Percentiles rank a stretch among this genome's conserved stretches.
Evolutionary conservation across 2,113 vertebrate species (phyloP).

Genomic region (Poeciliopsis turrubarensis): DNA sequence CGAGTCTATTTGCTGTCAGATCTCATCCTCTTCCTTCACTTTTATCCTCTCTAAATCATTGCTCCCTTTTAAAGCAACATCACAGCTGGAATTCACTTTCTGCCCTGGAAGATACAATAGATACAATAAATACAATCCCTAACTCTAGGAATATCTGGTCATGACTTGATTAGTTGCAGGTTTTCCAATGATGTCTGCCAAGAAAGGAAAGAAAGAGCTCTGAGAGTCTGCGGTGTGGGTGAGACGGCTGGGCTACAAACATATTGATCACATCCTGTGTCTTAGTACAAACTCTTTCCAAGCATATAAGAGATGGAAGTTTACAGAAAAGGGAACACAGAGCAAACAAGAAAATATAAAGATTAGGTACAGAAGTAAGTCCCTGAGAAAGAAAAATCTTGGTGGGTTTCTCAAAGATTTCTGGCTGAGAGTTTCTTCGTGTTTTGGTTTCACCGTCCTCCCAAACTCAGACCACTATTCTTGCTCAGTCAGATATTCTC

Average conservation of each 20-base stretch:
- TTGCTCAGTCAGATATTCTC: constrained; percentile 11
- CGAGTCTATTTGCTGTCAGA: constrained; percentile 30
- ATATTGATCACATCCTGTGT: constrained; percentile 14
- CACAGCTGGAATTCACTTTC: constrained; percentile 49
- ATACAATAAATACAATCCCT: constrained; percentile 46
- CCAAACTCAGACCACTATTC: neutral
- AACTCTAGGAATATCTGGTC: constrained; percentile 37
- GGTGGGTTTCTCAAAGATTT: too few relatives aligned
- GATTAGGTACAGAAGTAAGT: neutral
- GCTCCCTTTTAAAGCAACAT: constrained; percentile 26
- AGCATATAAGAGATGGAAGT: neutral
- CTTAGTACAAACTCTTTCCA: constrained; percentile 3
- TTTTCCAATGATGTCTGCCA: constrained; percentile 11
- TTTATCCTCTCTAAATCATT: constrained; percentile 37
- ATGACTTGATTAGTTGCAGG: constrained; percentile 47
- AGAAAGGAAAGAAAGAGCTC: constrained; percentile 18
- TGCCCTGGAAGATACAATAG: constrained; percentile 30
- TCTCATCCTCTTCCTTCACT: constrained; percentile 31
- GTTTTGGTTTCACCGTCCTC: neutral
- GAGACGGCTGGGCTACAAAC: constrained; percentile 1
- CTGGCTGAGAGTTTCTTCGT: neutral
- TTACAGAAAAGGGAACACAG: constrained; percentile 1
- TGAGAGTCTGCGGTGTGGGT: constrained; percentile 9
- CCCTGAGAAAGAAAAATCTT: neutral
- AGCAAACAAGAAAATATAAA: neutral